phyloP scores from a whole-genome alignment of 1,140 invertebrate genomes.

The Leptinotarsa lineolata region DNA sequence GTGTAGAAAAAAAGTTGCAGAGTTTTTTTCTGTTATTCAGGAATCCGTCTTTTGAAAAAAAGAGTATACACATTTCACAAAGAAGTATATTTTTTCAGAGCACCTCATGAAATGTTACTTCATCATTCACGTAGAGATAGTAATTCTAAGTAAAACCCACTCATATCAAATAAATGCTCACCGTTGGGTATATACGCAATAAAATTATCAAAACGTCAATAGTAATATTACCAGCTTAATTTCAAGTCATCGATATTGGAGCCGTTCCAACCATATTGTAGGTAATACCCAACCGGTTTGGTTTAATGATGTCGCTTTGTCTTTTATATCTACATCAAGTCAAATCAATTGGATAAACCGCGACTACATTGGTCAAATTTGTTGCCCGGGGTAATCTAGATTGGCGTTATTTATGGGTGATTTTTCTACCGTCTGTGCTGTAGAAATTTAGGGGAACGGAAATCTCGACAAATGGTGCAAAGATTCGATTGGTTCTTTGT shows the following conservation, averaged over 20 bases:
- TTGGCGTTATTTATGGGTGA: not conserved
- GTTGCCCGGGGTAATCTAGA: not conserved
- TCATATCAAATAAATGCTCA: no score
- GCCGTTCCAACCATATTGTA: not conserved
- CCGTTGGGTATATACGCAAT: not conserved
- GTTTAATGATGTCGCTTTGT: constrained; percentile 1
- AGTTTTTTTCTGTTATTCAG: no score
- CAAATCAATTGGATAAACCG: not conserved
- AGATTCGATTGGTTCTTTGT: no score
- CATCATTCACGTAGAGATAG: no score
- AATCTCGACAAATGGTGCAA: no score
- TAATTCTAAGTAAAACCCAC: no score
- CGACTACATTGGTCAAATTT: not conserved
- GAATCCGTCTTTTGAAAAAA: no score
- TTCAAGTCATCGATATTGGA: not conserved
- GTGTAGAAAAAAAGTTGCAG: no score
- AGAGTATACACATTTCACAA: no score
- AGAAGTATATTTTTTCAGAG: no score
- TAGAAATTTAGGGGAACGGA: no score
- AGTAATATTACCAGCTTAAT: not conserved
- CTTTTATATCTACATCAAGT: not conserved
- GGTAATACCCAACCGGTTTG: not conserved
- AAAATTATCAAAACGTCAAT: not conserved
- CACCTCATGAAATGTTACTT: no score
- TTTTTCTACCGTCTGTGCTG: not conserved